Base-by-base conservation (phyloP, 1,140 invertebrate species). In the Bradysia coprophila region DNA sequence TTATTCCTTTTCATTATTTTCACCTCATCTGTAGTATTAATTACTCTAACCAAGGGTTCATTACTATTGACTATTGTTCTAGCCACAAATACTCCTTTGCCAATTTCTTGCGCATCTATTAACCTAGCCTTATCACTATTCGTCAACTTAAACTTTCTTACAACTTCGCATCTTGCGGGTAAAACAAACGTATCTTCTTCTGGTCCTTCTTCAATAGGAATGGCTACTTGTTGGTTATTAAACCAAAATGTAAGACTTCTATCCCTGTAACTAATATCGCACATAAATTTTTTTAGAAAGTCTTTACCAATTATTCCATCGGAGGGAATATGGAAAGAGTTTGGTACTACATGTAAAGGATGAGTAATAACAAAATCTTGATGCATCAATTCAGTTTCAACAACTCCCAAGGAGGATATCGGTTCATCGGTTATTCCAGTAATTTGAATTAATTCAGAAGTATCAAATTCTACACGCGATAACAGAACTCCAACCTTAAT, bases 41-140 rank as follows among this genome's bases (percentile, higher is more conserved):
- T 21, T 4, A 40, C 15, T 22, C 39, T 3, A 15, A 40, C 21
- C 8, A 24, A 5, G 2, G 39, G 6, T 13, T 15, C 3, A 21
- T 40, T 22, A 6, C 16, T 13, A 16, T 40, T 18, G n/a, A 40
- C 21, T 4, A 40, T 40, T 4, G 39, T 40, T 11, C 28, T 40
- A 10, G 39, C 16, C 11, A 40, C 19, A 40, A 20, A 40, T 11
- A 40, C 20, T 24, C 39, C 21, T 3, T 40, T 21, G 3, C 6
- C 39, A 40, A 40, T 40, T 40, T 40, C 39, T 22, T 40, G 39
- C 16, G 10, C 28, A 4, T 9, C 9, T 11, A 40, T 23, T 8
- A 40, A 10, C 4, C n/a, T 15, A n/a, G 5, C 21, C 15, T 28
- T 21, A 24, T 40, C 21, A 15, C 9, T 13, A 24, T 18, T 23